Evolutionary conservation across 2,797 vertebrate species (phyloP), one percentile per base, ranked within the genome.

Genomic region (Staurois parvus): DNA sequence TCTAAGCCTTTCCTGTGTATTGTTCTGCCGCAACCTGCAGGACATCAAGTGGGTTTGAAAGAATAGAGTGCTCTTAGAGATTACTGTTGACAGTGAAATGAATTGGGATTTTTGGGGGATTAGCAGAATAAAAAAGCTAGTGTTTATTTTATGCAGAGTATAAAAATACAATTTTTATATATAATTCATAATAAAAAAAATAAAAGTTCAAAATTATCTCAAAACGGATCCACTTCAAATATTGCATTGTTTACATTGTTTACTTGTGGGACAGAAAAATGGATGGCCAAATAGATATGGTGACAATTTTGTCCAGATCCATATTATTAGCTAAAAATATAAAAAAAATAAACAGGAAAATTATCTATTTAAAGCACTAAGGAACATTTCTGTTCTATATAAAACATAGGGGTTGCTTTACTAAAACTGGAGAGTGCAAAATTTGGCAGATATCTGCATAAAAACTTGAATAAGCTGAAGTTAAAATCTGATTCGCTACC

Each of bases 1-100:
- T 93, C 94, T 96, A 93, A 96, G 96, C 93, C 93, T 91, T 95
- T 94, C 94, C 94, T 93, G 93, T 93, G 94, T 93, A 94, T 94
- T 89, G 93, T 92, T 93, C 92, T 94, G 91, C 93, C 91, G 85
- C 90, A 94, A 95, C 94, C 91, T 92, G 92, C 94, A 92, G 94
- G 94, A 93, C 92, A 93, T 92, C 92, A 89, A 95, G 93, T 91
- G 91, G 91, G 87, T 89, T 90, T 89, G 88, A 89, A 93, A 94
- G 93, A 93, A 94, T 74, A 89, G 91, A 90, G 87, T 62, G 88
- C 89, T 89, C 89, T 91, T 88, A 89, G 91, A 93, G 92, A 89
- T 92, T 64, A 90, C 29, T 83, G 45, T 75, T 75, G 59, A 78
- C 75, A 79, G 69, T 83, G 64, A 87, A 83, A 87, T 68, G 70